A percentile compares a stretch with the other conserved stretches of the same genome.
Conservation (phyloP, 64 coral and sea anemone species). For the Montipora cactus region DNA sequence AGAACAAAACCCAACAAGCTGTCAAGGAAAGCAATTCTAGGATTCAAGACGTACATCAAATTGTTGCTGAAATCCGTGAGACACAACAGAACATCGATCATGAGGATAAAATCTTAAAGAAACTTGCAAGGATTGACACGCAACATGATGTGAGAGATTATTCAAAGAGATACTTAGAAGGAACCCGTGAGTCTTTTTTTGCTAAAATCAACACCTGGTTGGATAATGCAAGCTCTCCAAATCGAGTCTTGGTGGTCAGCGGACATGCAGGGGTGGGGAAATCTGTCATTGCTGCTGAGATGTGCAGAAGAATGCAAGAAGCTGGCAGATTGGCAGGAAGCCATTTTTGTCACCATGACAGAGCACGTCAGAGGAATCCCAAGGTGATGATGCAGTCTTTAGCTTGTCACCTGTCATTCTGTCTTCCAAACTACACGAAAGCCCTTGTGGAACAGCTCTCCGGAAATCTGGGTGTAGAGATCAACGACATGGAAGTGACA, state of each 20-base stretch:
- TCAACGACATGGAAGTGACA: constrained; percentile 22
- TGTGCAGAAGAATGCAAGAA: constrained; percentile 43
- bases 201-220: neutral
- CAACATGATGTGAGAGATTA: neutral
- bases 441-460: constrained; percentile 34
- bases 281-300: constrained; percentile 23
- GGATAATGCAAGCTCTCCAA: neutral
- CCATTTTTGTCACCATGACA: constrained; percentile 61
- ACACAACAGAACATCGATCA: neutral
- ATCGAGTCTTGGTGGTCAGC: constrained; percentile 32
- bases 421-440: constrained; percentile 31
- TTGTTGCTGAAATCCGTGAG: too few relatives aligned
- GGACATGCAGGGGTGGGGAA: constrained; percentile 61
- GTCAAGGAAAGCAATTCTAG: too few relatives aligned
- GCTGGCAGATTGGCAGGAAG: constrained; percentile 31
- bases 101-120: neutral
- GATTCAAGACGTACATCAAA: too few relatives aligned
- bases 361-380: constrained; percentile 33
- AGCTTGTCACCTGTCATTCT: constrained; percentile 25
- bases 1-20: too few relatives aligned
- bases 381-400: constrained; percentile 62
- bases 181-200: neutral
- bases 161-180: neutral
- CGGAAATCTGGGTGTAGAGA: constrained; percentile 36
- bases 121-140: neutral